Conservation (phyloP, 1,140 invertebrate species). For the Drepana arcuata region DNA sequence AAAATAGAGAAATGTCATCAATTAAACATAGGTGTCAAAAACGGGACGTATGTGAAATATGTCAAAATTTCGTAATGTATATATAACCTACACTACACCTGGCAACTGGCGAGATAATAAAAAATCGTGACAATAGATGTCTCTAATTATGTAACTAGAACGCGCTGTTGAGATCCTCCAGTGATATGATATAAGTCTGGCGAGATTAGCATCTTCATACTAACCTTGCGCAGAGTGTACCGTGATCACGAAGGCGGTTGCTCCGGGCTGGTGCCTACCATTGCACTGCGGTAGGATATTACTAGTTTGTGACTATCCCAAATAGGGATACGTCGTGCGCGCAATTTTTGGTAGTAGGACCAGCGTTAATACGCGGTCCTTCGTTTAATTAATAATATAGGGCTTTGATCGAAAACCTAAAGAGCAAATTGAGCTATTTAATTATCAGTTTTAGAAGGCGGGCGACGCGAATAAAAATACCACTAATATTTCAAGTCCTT, state of each 20-base stretch:
- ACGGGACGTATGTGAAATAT: too few species aligned
- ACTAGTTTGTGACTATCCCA: constrained; percentile 55
- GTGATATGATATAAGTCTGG: constrained; percentile 23
- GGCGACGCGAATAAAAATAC: too few species aligned
- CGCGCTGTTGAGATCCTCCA: constrained; percentile 29
- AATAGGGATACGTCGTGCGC: constrained; percentile 59
- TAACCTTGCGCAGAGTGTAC: constrained; percentile 73
- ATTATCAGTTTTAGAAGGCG: too few species aligned
- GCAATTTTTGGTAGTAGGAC: constrained; percentile 72
- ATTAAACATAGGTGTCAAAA: too few species aligned
- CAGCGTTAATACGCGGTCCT: constrained; percentile 58
- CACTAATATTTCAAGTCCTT: too few species aligned
- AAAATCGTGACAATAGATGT: constrained; percentile 42
- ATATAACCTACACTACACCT: too few species aligned
- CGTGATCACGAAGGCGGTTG: constrained; percentile 72
- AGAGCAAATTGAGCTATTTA: too few species aligned
- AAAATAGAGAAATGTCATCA: too few species aligned
- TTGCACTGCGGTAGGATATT: constrained; percentile 52
- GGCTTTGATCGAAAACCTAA: too few species aligned
- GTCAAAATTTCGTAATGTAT: too few species aligned
- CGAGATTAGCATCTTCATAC: constrained; percentile 36
- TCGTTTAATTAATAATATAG: too few species aligned
- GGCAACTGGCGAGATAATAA: too few species aligned
- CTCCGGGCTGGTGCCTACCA: constrained; percentile 56
- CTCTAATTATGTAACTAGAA: constrained; percentile 30